phyloP scores from a whole-genome alignment of 37 sponge, comb jelly and placozoan species.

The Cliona cf. orientalis region DNA sequence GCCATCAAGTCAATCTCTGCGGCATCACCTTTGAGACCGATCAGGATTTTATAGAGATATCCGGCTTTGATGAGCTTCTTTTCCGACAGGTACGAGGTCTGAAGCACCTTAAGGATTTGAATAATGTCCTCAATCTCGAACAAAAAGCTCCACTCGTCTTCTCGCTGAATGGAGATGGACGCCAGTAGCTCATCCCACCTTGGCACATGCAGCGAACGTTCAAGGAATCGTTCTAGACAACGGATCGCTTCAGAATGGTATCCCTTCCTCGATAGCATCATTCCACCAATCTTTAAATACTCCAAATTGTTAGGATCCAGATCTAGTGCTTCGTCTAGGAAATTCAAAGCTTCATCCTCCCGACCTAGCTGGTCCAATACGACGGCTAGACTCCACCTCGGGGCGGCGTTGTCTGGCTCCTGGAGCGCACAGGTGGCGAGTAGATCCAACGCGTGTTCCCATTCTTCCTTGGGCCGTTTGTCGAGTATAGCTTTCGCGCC shows the following conservation, averaged over 20 bases:
- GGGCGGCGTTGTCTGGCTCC: constrained; percentile 53
- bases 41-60: constrained; percentile 73
- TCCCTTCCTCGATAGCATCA: constrained; percentile 19
- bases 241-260: constrained; percentile 38
- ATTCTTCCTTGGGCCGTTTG: constrained; percentile 6
- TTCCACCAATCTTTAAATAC: constrained; percentile 36
- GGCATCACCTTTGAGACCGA: constrained; percentile 59
- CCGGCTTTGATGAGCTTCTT: constrained; percentile 59
- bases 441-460: constrained; percentile 66
- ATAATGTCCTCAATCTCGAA: constrained; percentile 54
- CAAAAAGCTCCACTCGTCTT: constrained; percentile 82
- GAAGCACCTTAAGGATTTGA: constrained; percentile 37
- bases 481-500: constrained; percentile 5
- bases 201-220: constrained; percentile 42
- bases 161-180: constrained; percentile 45
- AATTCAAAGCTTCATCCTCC: constrained; percentile 58
- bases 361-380: constrained; percentile 59
- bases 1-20: constrained; percentile 13
- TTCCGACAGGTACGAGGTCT: constrained; percentile 67
- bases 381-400: constrained; percentile 82
- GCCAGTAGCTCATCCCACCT: constrained; percentile 70
- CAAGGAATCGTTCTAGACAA: constrained; percentile 66
- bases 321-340: constrained; percentile 63
- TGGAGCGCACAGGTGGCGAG: constrained; percentile 75
- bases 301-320: constrained; percentile 60